Evolutionary conservation across 1,140 invertebrate species (phyloP), one percentile per base, ranked within the genome.

Genomic region (Calephelis nemesis): DNA sequence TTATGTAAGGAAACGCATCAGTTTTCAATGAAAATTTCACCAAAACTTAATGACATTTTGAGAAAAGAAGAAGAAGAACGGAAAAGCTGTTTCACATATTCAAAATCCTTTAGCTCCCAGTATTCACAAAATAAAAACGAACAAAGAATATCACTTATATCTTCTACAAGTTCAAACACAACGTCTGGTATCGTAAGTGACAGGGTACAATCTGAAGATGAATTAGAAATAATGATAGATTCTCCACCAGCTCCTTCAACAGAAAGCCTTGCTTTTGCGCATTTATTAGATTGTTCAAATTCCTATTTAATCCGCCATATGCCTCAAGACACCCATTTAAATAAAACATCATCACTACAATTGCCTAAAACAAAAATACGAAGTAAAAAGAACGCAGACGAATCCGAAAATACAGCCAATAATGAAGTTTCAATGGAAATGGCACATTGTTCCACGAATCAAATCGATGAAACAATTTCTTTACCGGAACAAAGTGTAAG

Each of bases 111-210:
- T 10, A 93, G 93, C 66, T 83, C 95, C 73, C 93, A 94, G 60
- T 92, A 93, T 71, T 92, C 92, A 67, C 93, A 94, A 72, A 93
- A 93, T 72, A 94, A 95, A 76, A 94, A 92, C 49, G 96, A 97
- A 87, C 97, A 97, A 84, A 93, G 97, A 72, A 96, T 97, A 80
- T 98, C 97, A 15, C 96, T 98, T 11, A 97, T 98, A 80, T 98
- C 97, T n/a, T 85, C 88, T 7, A 97, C 97, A 47, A 98, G 97
- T 70, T 98, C 97, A 5, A 98, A 98, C 80, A 98, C 97, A 48
- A 98, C 98, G 4, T 98, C 97, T 7, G 98, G 98, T 60, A 98
- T 98, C 70, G 97, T 98, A 9, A 98, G 97, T 84, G 98, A 98
- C 87, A 94, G 97, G 72, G 97, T 98, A 62, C 97, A 98, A 85